These are phyloP conservation scores for Drosophila anceps DNA, from an alignment of 2,888 invertebrate genomes.

Conservation along the genomic window DNA sequence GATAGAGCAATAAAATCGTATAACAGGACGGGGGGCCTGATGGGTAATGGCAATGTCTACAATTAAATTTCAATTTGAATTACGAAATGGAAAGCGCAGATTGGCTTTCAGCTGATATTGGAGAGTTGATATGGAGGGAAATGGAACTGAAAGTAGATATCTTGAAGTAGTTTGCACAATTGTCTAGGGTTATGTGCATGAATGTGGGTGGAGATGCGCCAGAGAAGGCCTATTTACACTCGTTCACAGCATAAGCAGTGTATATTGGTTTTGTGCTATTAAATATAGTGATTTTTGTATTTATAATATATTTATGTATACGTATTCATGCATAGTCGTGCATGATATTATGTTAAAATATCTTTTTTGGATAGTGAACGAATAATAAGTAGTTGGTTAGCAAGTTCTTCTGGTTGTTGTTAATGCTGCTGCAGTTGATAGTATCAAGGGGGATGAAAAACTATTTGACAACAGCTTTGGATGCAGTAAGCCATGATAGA, in stretches of 20 bases:
- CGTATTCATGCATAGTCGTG: not conserved
- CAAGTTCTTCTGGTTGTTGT: not conserved
- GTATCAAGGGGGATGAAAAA: conserved; percentile 6
- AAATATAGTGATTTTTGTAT: too few relatives aligned
- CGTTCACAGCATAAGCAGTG: not conserved
- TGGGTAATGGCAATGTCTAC: conserved; percentile 16
- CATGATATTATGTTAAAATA: too few relatives aligned
- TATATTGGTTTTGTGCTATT: not conserved
- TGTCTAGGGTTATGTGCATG: conserved; percentile 9
- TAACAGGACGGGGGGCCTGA: not conserved
- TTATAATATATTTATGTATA: not conserved
- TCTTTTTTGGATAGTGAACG: not conserved
- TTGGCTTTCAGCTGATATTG: conserved; percentile 20
- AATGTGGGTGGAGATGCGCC: not conserved
- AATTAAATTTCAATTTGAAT: conserved; percentile 71
- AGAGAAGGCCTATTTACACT: not conserved
- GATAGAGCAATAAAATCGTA: conserved; percentile 30
- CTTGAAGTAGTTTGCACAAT: conserved; percentile 44
- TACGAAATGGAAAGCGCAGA: conserved; percentile 72
- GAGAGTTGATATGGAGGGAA: conserved; percentile 23
- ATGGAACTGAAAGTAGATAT: conserved; percentile 22
- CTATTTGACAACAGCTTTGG: conserved; percentile 12
- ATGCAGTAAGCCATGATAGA: not conserved
- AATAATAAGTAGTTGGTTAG: not conserved
- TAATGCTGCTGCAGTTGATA: conserved; percentile 10